A percentile compares a stretch with the other conserved stretches of the same genome.
Conservation (phyloP, 2,888 invertebrate genomes). For the Pheosia tremula region DNA sequence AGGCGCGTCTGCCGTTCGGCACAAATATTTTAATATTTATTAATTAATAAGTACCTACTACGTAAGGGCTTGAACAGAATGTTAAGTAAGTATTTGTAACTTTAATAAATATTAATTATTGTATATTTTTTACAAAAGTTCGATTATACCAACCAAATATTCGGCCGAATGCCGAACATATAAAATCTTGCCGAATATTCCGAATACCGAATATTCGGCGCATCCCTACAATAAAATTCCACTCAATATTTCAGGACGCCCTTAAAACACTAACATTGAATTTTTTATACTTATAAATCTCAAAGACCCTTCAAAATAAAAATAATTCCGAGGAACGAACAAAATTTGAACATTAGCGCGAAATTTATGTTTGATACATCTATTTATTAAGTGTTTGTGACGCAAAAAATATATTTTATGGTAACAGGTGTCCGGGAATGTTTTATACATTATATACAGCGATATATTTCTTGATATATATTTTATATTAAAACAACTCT, state of each 20-base stretch:
- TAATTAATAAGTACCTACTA: too few species aligned
- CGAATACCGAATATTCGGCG: too few species aligned
- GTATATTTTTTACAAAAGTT: too few species aligned
- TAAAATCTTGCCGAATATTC: too few species aligned
- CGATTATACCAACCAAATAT: too few species aligned
- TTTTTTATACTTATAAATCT: not conserved
- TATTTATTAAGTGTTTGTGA: constrained; percentile 21
- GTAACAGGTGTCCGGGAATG: constrained; percentile 23
- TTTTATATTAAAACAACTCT: not conserved
- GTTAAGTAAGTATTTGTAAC: too few species aligned
- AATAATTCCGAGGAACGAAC: constrained; percentile 7
- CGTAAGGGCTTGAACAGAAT: too few species aligned
- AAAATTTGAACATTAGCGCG: constrained; percentile 6
- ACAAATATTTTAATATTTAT: too few species aligned
- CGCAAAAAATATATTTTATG: constrained; percentile 26
- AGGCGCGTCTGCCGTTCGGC: too few species aligned
- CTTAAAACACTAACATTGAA: not conserved
- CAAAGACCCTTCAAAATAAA: constrained; percentile 10
- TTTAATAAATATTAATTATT: too few species aligned
- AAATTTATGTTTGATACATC: constrained; percentile 12
- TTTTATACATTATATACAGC: not conserved
- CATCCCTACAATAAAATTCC: too few species aligned
- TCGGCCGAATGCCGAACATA: too few species aligned
- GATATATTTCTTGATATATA: not conserved
- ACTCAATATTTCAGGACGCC: not conserved